Percentiles rank a stretch among this genome's conserved stretches.
Evolutionary conservation across 30 jellyfish, hydroid and myxozoan species (phyloP).

Genomic region (Hydractinia symbiolongicarpus): DNA sequence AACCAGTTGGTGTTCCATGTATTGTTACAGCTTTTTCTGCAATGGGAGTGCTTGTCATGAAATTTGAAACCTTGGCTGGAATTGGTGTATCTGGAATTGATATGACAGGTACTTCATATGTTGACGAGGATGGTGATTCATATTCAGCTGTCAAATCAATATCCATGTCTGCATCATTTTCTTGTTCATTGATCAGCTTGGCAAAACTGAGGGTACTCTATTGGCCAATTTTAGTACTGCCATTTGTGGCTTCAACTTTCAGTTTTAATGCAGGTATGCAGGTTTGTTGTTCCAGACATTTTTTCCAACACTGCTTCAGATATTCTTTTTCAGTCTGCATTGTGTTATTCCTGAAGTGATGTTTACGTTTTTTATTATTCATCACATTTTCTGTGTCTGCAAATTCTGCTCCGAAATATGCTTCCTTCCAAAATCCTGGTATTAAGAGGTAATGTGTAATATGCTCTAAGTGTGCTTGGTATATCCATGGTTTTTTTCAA

Average conservation of each 20-base stretch:
- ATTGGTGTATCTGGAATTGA: no score
- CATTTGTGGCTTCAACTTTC: not conserved
- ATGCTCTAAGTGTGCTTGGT: not conserved
- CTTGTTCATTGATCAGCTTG: no score
- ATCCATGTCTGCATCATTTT: no score
- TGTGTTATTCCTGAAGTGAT: not conserved
- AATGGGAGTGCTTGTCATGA: no score
- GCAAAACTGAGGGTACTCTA: not conserved
- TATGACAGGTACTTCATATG: no score
- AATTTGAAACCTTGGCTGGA: no score
- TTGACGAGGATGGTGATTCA: no score
- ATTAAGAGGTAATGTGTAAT: not conserved
- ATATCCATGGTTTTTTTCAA: not conserved
- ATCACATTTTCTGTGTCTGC: not conserved
- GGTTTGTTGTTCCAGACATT: not conserved
- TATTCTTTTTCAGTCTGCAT: not conserved
- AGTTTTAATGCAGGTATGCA: not conserved
- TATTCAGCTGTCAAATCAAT: no score
- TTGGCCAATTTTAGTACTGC: not conserved
- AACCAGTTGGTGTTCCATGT: no score
- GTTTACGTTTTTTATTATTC: not conserved
- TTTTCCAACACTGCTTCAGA: slow-evolving; percentile 7
- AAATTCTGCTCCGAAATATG: not conserved
- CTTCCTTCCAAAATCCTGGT: not conserved
- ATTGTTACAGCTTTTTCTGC: no score